A percentile compares a stretch with the other conserved stretches of the same genome.
phyloP scores from a whole-genome alignment of 2,797 vertebrate species.

The Fundulus diaphanus region DNA sequence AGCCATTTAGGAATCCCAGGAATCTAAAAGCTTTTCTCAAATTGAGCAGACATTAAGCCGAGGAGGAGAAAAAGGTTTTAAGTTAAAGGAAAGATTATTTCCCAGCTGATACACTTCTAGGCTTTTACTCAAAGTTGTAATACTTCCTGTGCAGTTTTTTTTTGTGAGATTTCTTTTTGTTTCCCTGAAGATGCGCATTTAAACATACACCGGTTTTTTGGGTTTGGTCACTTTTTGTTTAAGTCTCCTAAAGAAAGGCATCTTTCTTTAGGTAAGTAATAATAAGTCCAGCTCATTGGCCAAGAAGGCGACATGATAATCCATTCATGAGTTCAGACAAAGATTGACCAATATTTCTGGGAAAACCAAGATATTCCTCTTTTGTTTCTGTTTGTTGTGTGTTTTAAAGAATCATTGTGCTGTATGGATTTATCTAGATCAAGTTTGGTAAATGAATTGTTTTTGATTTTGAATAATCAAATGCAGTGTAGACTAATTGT shows the following conservation, averaged over 20 bases:
- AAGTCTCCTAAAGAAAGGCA: neutral
- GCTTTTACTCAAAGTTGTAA: slow-evolving; percentile 16
- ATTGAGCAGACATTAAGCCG: slow-evolving; percentile 22
- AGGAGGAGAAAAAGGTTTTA: slow-evolving; percentile 27
- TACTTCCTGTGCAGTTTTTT: slow-evolving; percentile 30
- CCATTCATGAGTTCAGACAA: neutral
- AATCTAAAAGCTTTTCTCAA: slow-evolving; percentile 47
- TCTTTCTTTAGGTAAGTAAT: neutral
- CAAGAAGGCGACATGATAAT: neutral
- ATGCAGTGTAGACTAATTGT: neutral
- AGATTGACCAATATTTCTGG: neutral
- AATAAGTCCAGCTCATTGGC: neutral
- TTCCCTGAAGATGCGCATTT: neutral
- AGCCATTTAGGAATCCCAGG: slow-evolving; percentile 58
- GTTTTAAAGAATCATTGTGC: neutral
- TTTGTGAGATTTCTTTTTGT: slow-evolving; percentile 18
- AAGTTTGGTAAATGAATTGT: neutral
- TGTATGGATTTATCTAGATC: neutral
- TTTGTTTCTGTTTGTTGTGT: neutral
- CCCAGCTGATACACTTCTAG: slow-evolving; percentile 6
- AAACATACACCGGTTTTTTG: neutral
- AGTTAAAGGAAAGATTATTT: slow-evolving; percentile 17
- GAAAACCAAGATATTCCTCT: neutral
- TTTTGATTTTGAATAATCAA: neutral
- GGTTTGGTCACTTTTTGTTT: neutral